These are phyloP conservation scores for Pampusana beccarii DNA, from an alignment of 2,113 vertebrate species.

Conservation along the genomic window DNA sequence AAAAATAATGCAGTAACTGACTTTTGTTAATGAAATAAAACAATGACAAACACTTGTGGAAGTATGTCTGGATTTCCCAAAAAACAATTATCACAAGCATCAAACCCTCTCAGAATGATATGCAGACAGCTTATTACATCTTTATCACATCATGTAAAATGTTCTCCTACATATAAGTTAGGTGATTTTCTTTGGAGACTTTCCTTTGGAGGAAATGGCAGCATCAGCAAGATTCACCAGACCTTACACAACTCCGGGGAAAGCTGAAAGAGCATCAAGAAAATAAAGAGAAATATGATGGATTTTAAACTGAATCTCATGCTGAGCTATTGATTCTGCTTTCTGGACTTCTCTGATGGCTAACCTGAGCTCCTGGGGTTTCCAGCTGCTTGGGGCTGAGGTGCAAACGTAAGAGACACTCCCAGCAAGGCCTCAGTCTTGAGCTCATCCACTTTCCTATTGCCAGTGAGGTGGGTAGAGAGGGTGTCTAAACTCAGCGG, in stretches of 20 bases:
- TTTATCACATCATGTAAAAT: neutral
- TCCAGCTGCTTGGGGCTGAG: neutral
- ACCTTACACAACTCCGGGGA: neutral
- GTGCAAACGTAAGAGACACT: neutral
- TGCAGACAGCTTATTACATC: neutral
- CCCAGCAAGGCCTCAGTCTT: neutral
- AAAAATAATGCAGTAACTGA: neutral
- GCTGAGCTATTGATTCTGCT: neutral
- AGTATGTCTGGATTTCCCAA: neutral
- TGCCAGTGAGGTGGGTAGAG: rapidly evolving
- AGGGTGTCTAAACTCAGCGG: neutral
- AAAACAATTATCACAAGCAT: neutral
- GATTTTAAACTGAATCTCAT: neutral
- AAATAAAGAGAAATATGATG: neutral
- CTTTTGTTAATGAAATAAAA: neutral
- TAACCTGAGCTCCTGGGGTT: neutral
- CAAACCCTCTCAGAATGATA: neutral
- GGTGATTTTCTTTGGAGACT: neutral
- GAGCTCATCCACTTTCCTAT: neutral
- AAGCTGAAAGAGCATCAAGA: neutral
- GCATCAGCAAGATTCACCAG: neutral
- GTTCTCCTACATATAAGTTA: neutral
- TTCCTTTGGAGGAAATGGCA: neutral
- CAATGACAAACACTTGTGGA: neutral
- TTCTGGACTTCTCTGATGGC: neutral